phyloP scores from a whole-genome alignment of 1,140 invertebrate species.

The Matsumurasca onukii region DNA sequence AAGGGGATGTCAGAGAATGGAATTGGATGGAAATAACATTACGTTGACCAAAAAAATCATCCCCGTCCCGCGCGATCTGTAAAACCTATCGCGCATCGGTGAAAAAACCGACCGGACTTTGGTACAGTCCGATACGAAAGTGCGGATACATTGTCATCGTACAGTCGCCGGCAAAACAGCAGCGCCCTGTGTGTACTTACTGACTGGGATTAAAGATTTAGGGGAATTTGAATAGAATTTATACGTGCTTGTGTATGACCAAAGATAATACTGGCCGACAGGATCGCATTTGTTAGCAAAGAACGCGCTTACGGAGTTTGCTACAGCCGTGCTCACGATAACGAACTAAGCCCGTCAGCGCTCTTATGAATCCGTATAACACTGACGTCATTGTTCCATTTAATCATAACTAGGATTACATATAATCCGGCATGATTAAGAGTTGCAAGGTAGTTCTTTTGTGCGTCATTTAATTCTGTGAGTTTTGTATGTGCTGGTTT shows the following conservation, averaged over 20 bases:
- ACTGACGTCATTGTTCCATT: no score
- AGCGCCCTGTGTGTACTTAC: slow-evolving; percentile 15
- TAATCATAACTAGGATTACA: no score
- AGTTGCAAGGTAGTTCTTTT: no score
- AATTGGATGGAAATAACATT: slow-evolving; percentile 34
- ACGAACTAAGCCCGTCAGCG: no score
- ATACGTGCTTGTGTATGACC: no score
- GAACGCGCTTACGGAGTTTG: no score
- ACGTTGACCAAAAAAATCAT: slow-evolving; percentile 31
- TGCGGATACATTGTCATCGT: slow-evolving; percentile 13
- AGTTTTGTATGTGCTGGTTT: no score
- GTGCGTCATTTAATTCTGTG: no score
- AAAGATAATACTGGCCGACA: slow-evolving; percentile 11
- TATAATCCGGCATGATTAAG: no score
- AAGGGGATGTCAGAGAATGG: slow-evolving; percentile 26
- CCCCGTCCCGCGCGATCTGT: slow-evolving; percentile 24
- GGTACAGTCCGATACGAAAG: slow-evolving; percentile 23
- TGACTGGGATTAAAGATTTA: slow-evolving; percentile 3
- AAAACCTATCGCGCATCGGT: slow-evolving; percentile 29
- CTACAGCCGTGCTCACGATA: no score
- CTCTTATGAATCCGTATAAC: no score
- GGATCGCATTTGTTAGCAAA: slow-evolving; percentile 8
- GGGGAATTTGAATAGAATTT: slow-evolving; percentile 26
- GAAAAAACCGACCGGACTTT: slow-evolving; percentile 21
- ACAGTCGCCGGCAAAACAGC: slow-evolving; percentile 12